Base-by-base conservation (phyloP, 2,888 invertebrate species). In the Microplitis manilae region DNA sequence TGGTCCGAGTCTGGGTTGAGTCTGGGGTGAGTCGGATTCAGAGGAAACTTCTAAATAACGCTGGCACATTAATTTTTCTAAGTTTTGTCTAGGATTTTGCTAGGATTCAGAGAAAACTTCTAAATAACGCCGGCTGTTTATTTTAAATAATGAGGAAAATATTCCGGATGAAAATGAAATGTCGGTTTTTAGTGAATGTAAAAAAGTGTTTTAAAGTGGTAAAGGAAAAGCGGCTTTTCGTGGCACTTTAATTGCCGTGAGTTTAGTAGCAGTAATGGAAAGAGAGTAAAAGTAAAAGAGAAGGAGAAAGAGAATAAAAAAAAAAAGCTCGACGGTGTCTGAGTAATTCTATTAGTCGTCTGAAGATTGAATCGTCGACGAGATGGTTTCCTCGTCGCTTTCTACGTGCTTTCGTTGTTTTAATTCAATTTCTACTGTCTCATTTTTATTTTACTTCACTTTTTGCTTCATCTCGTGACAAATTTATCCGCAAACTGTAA, bases 331-430 rank as follows among this genome's bases (percentile, higher is more conserved):
- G 30, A 62, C 60, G 40, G 68, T 64, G 76, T 76, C 71, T 75
- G 75, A 41, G 70, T 69, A 75, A 75, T 75, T 75, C 62, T 64
- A 64, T 75, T 75, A 75, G 75, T 64, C 68, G 61, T 68, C 59
- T 17, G 50, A 64, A 76, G 76, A 76, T 76, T 76, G 76, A 59
- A 71, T 67, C 59, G 76, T 76, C 70, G 59, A 76, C 60, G 15
- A 76, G 67, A 76, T 50, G 30, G 50, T 50, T 50, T 50, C 13
- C 50, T 50, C 50, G 50, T 50, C 9, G 50, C 50, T 67, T 71
- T 40, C 59, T 65, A 50, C 50, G 39, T 68, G 7, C 40, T 76
- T 64, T 70, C 30, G 39, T 70, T 75, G 75, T 69, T 70, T 75
- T 75, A 75, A 75, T 75, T 69, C 60, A 69, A 64, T 69, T 75